Percentiles rank a stretch among this genome's conserved stretches.
Conservation (phyloP, 2,113 vertebrate species). For the Malaclemys terrapin region DNA sequence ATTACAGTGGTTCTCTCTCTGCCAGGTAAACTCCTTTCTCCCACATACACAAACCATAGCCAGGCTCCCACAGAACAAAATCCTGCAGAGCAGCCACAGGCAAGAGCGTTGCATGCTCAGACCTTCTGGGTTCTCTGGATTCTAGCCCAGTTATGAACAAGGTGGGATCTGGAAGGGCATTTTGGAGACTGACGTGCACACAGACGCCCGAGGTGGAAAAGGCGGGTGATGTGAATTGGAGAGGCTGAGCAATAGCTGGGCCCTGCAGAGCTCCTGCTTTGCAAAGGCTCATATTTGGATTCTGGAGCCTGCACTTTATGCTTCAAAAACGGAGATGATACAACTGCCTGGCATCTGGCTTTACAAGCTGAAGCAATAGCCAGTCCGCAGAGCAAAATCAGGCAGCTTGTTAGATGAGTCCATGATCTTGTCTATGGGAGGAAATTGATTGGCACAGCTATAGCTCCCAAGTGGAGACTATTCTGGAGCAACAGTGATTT, state of each 20-base stretch:
- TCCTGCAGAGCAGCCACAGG: neutral
- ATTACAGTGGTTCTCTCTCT: neutral
- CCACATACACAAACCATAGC: neutral
- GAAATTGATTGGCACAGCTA: neutral
- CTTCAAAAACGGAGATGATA: neutral
- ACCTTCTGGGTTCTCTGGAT: neutral
- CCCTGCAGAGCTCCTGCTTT: neutral
- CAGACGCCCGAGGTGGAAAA: neutral
- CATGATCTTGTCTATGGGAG: neutral
- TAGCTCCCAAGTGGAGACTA: neutral
- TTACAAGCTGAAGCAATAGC: neutral
- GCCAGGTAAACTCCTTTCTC: neutral
- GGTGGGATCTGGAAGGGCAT: neutral
- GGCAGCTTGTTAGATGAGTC: neutral
- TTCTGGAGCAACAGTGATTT: neutral
- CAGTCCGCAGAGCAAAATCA: neutral
- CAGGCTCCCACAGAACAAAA: neutral
- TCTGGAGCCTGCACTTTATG: neutral
- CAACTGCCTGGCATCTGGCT: neutral
- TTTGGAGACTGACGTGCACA: neutral
- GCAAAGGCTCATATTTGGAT: neutral
- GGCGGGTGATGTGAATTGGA: neutral
- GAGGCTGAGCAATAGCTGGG: neutral
- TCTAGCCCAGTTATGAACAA: neutral
- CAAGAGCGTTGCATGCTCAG: neutral